A percentile compares a stretch with the other conserved stretches of the same genome.
phyloP scores from a whole-genome alignment of 2,113 vertebrate species.

The Vimba vimba region DNA sequence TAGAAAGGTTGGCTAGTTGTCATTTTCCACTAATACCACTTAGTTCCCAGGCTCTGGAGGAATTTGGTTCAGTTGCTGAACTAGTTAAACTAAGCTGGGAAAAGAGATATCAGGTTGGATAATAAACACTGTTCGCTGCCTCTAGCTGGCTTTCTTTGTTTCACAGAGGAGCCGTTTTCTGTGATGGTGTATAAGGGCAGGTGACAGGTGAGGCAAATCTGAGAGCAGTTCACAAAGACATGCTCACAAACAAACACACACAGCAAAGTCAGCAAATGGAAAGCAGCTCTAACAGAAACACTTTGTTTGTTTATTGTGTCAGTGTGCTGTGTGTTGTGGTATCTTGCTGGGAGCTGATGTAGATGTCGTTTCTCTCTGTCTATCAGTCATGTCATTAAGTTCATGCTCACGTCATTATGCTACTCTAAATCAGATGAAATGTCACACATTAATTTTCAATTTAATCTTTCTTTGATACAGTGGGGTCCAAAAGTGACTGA shows the following conservation, averaged over 20 bases:
- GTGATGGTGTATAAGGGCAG: conserved; percentile 65
- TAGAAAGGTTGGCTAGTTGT: conserved; percentile 54
- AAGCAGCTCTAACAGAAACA: conserved; percentile 41
- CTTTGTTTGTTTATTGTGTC: conserved; percentile 43
- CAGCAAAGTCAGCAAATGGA: conserved; percentile 42
- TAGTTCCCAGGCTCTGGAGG: conserved; percentile 68
- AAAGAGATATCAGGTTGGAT: conserved; percentile 55
- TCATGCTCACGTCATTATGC: not conserved
- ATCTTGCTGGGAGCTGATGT: conserved; percentile 11
- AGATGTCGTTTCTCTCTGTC: not conserved
- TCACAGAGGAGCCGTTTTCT: conserved; percentile 51
- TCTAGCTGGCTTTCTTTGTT: conserved; percentile 60
- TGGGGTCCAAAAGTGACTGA: not conserved
- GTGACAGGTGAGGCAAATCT: conserved; percentile 63
- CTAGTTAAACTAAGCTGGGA: conserved; percentile 48
- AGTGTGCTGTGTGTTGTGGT: not conserved
- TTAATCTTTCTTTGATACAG: not conserved
- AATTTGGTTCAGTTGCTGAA: conserved; percentile 59
- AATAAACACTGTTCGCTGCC: conserved; percentile 63
- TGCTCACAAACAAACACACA: not conserved
- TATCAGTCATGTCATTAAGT: not conserved
- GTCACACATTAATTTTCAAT: not conserved
- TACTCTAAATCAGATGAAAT: not conserved
- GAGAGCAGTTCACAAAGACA: conserved; percentile 20
- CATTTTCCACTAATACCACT: conserved; percentile 55